Percentiles rank a stretch among this genome's conserved stretches.
Evolutionary conservation across 92 coral and sea anemone species (phyloP).

Genomic region (Diadumene lineata): DNA sequence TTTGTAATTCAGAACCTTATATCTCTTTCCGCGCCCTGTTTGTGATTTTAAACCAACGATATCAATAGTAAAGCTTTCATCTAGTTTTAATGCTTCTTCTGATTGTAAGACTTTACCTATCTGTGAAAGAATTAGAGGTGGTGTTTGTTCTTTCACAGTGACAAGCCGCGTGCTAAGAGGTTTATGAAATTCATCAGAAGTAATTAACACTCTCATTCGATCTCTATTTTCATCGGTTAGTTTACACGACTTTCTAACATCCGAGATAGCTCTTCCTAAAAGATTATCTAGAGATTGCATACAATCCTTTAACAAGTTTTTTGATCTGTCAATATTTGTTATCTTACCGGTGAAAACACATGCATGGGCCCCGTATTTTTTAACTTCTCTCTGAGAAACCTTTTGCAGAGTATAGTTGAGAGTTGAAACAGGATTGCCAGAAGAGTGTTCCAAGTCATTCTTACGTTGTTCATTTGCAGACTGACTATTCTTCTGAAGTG

Average conservation of each 20-base stretch:
- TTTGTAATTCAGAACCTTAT: conserved; percentile 4
- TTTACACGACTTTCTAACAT: conserved; percentile 18
- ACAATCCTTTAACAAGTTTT: background rate
- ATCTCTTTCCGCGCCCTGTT: conserved; percentile 18
- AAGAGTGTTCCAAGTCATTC: too few species aligned
- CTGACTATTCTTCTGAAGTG: background rate
- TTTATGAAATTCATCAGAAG: conserved; percentile 11
- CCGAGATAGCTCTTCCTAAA: background rate
- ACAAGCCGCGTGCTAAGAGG: conserved; percentile 32
- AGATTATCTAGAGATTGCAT: conserved; percentile 1
- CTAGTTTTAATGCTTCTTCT: conserved; percentile 29
- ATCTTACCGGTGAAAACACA: conserved; percentile 15
- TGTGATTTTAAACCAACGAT: conserved; percentile 18
- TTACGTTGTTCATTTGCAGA: background rate
- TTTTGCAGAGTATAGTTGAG: background rate
- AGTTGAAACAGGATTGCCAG: background rate
- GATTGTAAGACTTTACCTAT: conserved; percentile 33
- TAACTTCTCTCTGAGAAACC: conserved; percentile 28
- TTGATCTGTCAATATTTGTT: background rate
- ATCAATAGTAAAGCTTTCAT: conserved; percentile 27
- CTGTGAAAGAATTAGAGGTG: conserved; percentile 23
- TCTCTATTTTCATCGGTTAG: conserved; percentile 11
- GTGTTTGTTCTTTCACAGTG: conserved; percentile 19
- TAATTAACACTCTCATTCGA: conserved; percentile 20
- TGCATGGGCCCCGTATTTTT: conserved; percentile 14